A percentile compares a stretch with the other conserved stretches of the same genome.
Conservation (phyloP, 1,140 invertebrate genomes). For the Pteromalus puparum region DNA sequence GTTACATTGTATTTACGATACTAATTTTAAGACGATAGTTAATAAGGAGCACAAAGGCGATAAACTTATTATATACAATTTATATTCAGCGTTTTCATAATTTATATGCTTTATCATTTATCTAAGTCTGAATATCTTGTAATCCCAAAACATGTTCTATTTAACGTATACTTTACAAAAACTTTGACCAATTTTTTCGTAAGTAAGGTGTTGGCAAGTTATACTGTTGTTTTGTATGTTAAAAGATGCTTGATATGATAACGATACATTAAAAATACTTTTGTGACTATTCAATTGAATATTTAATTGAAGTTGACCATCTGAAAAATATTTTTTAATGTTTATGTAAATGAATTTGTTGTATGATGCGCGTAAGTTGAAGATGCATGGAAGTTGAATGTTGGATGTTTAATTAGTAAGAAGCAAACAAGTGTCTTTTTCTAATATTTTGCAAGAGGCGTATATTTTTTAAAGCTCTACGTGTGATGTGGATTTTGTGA, state of each 20-base stretch:
- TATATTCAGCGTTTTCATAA: too few species aligned
- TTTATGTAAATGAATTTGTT: conserved; percentile 4
- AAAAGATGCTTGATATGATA: neutral
- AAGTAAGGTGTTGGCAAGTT: neutral
- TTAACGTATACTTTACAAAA: neutral
- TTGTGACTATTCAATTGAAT: neutral
- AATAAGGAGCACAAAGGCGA: too few species aligned
- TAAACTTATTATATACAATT: too few species aligned
- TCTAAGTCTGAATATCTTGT: too few species aligned
- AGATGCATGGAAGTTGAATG: neutral
- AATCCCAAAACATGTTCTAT: neutral
- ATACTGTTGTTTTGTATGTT: neutral
- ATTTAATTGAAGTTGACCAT: neutral
- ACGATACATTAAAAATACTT: neutral
- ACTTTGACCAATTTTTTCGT: neutral
- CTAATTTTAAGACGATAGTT: too few species aligned
- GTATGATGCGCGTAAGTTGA: neutral
- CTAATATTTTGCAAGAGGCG: conserved; percentile 48
- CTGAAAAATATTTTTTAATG: neutral
- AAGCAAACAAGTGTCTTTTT: conserved; percentile 21
- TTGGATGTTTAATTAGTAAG: conserved; percentile 25
- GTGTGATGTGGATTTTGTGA: conserved; percentile 30
- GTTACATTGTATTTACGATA: too few species aligned
- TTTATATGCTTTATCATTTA: too few species aligned
- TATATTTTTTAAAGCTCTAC: conserved; percentile 50